Conservation (phyloP, 1,140 invertebrate species). For the Zaprionus africanus region DNA sequence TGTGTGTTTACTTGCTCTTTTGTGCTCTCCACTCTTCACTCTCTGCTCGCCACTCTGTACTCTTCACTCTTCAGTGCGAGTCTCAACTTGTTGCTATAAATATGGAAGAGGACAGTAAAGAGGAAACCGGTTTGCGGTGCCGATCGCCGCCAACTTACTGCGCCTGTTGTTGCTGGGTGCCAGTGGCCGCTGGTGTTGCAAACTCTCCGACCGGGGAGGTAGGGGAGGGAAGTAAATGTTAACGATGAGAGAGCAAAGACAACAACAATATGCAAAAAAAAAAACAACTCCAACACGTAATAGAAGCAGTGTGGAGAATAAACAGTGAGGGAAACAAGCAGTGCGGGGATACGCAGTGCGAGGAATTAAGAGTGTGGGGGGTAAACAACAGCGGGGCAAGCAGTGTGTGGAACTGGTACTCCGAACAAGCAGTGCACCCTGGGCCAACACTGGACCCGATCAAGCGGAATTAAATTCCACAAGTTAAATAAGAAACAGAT, state of each 20-base stretch:
- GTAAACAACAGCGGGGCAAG: no score
- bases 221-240: not conserved
- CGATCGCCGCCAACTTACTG: conserved; percentile 39
- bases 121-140: conserved; percentile 46
- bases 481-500: no score
- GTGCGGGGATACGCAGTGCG: not conserved
- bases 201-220: not conserved
- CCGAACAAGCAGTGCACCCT: not conserved
- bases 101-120: conserved; percentile 50
- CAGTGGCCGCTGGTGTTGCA: conserved; percentile 41
- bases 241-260: conserved; percentile 57
- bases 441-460: no score
- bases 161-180: conserved; percentile 75
- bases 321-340: conserved; percentile 17
- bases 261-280: conserved; percentile 31
- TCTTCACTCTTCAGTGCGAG: conserved; percentile 11
- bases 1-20: conserved; percentile 2
- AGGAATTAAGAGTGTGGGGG: no score
- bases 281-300: conserved; percentile 73
- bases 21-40: not conserved
- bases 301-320: conserved; percentile 43
- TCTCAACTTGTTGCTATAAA: conserved; percentile 56
- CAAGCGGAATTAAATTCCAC: no score
- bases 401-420: no score
- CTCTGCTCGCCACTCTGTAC: not conserved